Conservation (phyloP, 2,888 invertebrate genomes). For the Adelphocoris suturalis region DNA sequence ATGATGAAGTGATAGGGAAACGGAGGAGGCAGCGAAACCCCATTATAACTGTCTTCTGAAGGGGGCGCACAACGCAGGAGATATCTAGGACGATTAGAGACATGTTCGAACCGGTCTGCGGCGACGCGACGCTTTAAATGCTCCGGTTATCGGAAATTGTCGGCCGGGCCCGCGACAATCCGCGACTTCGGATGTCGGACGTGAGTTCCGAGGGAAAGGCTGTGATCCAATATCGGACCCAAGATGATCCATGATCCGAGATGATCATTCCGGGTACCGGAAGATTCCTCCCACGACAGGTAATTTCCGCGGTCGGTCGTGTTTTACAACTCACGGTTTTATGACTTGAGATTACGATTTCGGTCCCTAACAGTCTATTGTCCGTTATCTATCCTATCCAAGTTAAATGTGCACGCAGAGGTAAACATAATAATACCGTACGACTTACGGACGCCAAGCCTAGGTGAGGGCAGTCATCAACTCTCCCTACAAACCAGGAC, state of each 20-base stretch:
- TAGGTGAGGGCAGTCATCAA: too few species aligned
- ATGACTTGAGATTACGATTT: background rate
- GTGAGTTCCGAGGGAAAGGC: background rate
- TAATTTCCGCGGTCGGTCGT: conserved; percentile 2
- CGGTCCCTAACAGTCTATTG: background rate
- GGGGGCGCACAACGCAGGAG: background rate
- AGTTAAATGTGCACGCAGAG: too few species aligned
- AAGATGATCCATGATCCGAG: background rate
- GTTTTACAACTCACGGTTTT: conserved; percentile 31
- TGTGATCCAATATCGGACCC: background rate
- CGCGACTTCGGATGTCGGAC: background rate
- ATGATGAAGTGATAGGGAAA: conserved; percentile 53
- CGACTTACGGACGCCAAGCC: too few species aligned
- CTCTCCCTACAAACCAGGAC: too few species aligned
- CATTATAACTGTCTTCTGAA: conserved; percentile 45
- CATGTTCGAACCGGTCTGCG: background rate
- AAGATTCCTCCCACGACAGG: background rate
- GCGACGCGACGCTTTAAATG: background rate
- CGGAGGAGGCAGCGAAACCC: conserved; percentile 29
- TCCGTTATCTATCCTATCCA: background rate
- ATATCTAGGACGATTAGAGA: conserved; percentile 39
- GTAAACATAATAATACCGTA: too few species aligned
- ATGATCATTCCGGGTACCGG: background rate
- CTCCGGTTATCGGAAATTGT: conserved; percentile 16
- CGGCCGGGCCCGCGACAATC: conserved; percentile 7